Conservation (phyloP, 2,113 vertebrate species). For the Narcine bancroftii region DNA sequence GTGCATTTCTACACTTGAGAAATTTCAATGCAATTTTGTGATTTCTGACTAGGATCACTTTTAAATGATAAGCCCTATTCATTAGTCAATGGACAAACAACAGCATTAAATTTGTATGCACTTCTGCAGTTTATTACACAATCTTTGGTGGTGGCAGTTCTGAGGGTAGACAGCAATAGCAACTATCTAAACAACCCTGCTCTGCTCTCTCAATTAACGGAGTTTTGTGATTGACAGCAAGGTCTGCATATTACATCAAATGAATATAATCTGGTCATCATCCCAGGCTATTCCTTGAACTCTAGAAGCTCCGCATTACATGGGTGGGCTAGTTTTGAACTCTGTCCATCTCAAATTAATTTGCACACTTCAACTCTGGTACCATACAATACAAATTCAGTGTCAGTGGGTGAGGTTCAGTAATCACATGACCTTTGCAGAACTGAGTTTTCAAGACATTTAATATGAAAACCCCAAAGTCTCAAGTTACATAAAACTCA, state of each 20-base stretch:
- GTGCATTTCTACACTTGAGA: background rate
- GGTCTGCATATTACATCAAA: slow-evolving; percentile 24
- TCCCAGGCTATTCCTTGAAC: slow-evolving; percentile 29
- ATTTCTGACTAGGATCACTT: background rate
- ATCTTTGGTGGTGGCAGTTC: background rate
- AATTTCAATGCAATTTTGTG: background rate
- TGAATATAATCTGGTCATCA: slow-evolving; percentile 34
- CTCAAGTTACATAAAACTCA: slow-evolving; percentile 30
- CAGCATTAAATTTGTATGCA: background rate
- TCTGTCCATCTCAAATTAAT: slow-evolving; percentile 37
- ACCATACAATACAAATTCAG: slow-evolving; percentile 34
- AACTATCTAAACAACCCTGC: slow-evolving; percentile 29
- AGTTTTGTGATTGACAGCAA: slow-evolving; percentile 28
- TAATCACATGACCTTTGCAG: slow-evolving; percentile 17
- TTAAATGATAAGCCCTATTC: background rate
- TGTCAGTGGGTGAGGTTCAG: slow-evolving; percentile 16
- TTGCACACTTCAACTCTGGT: slow-evolving; percentile 30
- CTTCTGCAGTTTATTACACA: background rate
- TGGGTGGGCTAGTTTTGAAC: slow-evolving; percentile 38
- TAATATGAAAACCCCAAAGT: slow-evolving; percentile 9
- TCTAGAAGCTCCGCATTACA: slow-evolving; percentile 35
- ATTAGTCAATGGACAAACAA: background rate
- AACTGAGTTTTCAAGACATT: slow-evolving; percentile 24
- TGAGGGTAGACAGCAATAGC: slow-evolving; percentile 1
- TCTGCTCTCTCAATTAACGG: slow-evolving; percentile 30